Evolutionary conservation across 2,888 invertebrate genomes (phyloP).

Genomic region (Tachystola acroxantha): DNA sequence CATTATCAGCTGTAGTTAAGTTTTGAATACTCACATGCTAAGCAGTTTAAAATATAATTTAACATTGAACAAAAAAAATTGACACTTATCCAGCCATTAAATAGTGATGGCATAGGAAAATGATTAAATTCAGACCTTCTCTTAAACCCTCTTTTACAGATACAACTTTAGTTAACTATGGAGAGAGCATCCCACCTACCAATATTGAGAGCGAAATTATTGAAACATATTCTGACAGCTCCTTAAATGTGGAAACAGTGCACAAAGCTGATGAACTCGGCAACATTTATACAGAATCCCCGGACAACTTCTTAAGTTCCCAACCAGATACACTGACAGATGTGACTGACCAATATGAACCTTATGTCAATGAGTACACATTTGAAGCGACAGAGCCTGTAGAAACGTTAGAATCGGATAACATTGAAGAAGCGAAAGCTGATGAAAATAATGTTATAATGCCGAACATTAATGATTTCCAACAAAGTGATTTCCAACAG

Average conservation of each 20-base stretch:
- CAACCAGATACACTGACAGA: slow-evolving; percentile 50
- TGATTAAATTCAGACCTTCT: too few species aligned
- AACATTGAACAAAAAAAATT: too few species aligned
- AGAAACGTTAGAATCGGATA: slow-evolving; percentile 32
- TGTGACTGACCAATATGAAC: slow-evolving; percentile 53
- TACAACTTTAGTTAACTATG: slow-evolving; percentile 66
- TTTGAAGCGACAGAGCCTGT: slow-evolving; percentile 46
- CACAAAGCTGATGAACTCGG: slow-evolving; percentile 65
- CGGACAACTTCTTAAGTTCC: slow-evolving; percentile 45
- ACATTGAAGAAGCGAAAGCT: slow-evolving; percentile 22
- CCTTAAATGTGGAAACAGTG: slow-evolving; percentile 52
- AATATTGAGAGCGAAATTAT: slow-evolving; percentile 49
- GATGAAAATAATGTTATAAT: slow-evolving; percentile 28
- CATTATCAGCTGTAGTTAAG: too few species aligned
- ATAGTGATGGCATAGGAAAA: too few species aligned
- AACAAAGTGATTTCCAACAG: slow-evolving; percentile 54
- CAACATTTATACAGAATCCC: slow-evolving; percentile 59
- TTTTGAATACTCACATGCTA: too few species aligned
- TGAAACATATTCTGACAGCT: slow-evolving; percentile 54
- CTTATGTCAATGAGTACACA: slow-evolving; percentile 59
- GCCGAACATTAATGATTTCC: slow-evolving; percentile 46
- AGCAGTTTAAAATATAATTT: too few species aligned
- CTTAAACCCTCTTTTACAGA: slow-evolving; percentile 52
- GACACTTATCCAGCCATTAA: too few species aligned
- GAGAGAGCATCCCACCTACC: slow-evolving; percentile 41